Base-by-base conservation (phyloP, 2,113 vertebrate genomes). In the Campylomormyrus numenius region DNA sequence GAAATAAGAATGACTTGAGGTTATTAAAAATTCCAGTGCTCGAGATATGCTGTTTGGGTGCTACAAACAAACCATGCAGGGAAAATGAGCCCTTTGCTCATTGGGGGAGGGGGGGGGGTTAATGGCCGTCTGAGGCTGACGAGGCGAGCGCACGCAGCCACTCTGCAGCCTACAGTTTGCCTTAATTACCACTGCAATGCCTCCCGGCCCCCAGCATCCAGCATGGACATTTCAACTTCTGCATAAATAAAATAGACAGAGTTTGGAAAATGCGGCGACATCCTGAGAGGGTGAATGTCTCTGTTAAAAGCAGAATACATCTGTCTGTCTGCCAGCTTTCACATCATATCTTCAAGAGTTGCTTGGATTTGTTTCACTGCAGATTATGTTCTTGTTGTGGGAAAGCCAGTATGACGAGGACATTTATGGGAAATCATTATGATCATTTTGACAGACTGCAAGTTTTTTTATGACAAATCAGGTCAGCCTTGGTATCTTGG, bases 171-270 rank as follows among this genome's bases (percentile, higher is more conserved):
- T 70, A 21, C 42, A 70, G 48, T 88, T 88, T 56, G 15, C 27
- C 49, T 66, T 42, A 87, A 90, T 88, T 88, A 46, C n/a, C 50
- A 21, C 35, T 11, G 35, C 42, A 39, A 24, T 24, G 86, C 1
- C 19, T n/a, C 58, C 66, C 1, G 46, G 56, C 85, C 85, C 39
- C 56, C 17, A 45, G 85, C 58, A 19, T 39, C 66, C 52, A 11
- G 7, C 52, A 21, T 77, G 85, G 77, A 87, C 31, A 53, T 90
- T 90, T 39, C 50, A 52, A 62, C 49, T 42, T 86, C 45, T 87
- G 66, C 87, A 80, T 87, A 87, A 90, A 90, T 87, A 87, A 17
- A 52, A 49, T 15, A 48, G 15, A 46, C 31, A 27, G 13, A 49
- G 84, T 86, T 6, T 86, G 56, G 35, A 50, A 9, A 3, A 10